Conservation (phyloP, 2,113 vertebrate species). For the Nycticebus coucang region DNA sequence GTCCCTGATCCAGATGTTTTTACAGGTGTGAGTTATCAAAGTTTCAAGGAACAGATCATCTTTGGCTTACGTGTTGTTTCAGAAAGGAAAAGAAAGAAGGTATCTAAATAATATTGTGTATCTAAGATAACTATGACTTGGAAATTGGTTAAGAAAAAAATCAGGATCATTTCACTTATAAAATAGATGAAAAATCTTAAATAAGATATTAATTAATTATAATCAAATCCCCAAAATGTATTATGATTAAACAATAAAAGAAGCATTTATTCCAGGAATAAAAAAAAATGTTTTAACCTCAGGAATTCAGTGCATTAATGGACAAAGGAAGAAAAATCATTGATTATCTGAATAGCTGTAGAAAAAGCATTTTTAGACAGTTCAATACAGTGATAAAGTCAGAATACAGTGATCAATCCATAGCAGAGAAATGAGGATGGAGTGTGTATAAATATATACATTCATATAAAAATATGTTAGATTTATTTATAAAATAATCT, state of each 20-base stretch:
- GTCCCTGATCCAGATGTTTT: neutral
- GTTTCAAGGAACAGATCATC: neutral
- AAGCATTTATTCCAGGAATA: neutral
- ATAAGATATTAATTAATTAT: neutral
- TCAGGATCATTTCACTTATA: neutral
- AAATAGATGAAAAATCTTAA: neutral
- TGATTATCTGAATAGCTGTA: neutral
- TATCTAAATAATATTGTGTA: neutral
- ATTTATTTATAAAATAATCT: neutral
- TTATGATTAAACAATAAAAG: neutral
- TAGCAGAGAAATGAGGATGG: neutral
- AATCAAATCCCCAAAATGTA: neutral
- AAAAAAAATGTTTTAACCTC: neutral
- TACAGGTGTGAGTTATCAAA: neutral
- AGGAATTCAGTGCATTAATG: neutral
- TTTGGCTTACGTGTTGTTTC: neutral
- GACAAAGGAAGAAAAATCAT: neutral
- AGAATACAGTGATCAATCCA: neutral
- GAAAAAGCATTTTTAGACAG: conserved; percentile 11
- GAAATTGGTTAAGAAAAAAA: conserved; percentile 2
- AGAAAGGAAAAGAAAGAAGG: neutral
- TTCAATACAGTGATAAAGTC: neutral
- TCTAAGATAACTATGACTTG: neutral
- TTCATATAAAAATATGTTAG: neutral
- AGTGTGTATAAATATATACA: neutral